A percentile compares a stretch with the other conserved stretches of the same genome.
Evolutionary conservation across 2,888 invertebrate species (phyloP).

Genomic region (Eristalis tenax): DNA sequence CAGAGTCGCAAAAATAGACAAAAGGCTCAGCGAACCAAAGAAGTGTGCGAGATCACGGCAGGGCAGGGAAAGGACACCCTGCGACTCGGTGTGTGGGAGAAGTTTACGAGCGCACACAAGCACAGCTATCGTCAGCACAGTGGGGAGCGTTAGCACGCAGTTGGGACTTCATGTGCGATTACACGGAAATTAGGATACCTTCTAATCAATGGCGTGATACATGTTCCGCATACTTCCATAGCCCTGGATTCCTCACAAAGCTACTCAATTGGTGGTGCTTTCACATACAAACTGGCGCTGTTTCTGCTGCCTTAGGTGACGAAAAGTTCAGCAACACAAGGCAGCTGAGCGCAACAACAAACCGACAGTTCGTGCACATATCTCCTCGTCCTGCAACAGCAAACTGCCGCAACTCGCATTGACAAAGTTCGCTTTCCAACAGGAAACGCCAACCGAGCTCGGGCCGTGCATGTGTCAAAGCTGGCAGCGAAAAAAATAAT

Average conservation of each 20-base stretch:
- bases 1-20: constrained; percentile 9
- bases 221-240: too few relatives aligned
- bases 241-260: not conserved
- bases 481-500: not conserved
- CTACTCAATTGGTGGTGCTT: not conserved
- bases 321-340: not conserved
- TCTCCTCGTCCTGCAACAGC: not conserved
- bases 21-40: not conserved
- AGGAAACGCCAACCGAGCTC: not conserved
- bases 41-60: not conserved
- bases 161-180: not conserved
- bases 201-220: not conserved
- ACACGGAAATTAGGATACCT: not conserved
- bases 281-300: not conserved
- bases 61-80: not conserved
- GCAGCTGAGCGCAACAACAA: not conserved
- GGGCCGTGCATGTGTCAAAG: not conserved
- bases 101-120: constrained; percentile 20
- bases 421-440: not conserved
- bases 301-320: not conserved
- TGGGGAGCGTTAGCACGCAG: not conserved
- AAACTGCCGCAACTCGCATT: not conserved
- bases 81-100: not conserved
- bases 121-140: constrained; percentile 13
- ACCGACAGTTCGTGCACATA: not conserved